Base-by-base conservation (phyloP, 2,113 vertebrate genomes). In the Sitta europaea region DNA sequence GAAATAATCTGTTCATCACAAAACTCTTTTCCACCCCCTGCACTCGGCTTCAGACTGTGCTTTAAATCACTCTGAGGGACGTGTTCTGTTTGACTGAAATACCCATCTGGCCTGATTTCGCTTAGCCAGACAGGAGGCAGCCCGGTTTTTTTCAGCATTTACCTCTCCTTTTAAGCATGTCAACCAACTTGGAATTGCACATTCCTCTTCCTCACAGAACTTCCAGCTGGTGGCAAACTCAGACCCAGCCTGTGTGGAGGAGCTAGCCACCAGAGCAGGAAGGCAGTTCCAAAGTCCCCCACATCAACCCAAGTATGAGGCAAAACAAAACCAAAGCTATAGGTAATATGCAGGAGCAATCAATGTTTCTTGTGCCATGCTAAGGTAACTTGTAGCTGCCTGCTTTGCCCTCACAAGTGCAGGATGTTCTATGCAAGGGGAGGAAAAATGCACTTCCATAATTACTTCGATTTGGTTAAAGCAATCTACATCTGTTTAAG, bases 11-110 rank as follows among this genome's bases (percentile, higher is more conserved):
- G 70, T 68, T 91, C 68, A 59, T 43, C 20, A 29, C 51, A 86
- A 58, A 79, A 29, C 35, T 53, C 43, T 67, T 36, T 50, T 53
- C 89, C 1, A 2, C 50, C 29, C 29, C 0, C 0, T 19, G 3
- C 1, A 13, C 25, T 58, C 3, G 3, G 73, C 57, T 63, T 54
- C 68, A 81, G 89, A 55, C 50, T 23, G 63, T 50, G 73, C 77
- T 73, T 77, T 74, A 73, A n/a, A 79, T 65, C 68, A n/a, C 54
- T 76, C 28, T 1, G 6, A 89, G 48, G 59, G 57, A 50, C 4
- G 28, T 27, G 36, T 51, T 88, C 51, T 67, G 47, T 38, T 83
- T 78, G 92, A 79, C 24, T 43, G 72, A 95, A 82, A 72, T 36
- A 79, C 57, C 51, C 90, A 80, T 61, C 83, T 83, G 72, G 79